Conservation (phyloP, 2,888 invertebrate genomes). For the Cephalotes varians region DNA sequence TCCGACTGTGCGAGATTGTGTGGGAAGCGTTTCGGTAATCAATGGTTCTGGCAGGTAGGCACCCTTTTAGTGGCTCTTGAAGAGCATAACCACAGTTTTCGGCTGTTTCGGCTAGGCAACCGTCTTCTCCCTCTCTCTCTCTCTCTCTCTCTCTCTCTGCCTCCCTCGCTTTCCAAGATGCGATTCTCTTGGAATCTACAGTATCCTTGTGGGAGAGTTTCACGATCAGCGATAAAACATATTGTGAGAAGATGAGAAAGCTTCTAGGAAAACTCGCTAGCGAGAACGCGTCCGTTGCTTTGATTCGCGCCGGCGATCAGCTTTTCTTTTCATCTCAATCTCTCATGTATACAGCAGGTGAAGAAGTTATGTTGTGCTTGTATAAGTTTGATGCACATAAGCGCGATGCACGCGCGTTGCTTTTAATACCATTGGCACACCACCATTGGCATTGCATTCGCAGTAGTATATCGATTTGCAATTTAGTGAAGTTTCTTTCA, state of each 20-base stretch:
- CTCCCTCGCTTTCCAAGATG: constrained; percentile 60
- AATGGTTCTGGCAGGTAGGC: constrained; percentile 85
- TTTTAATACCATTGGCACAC: neutral
- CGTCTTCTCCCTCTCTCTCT: constrained; percentile 23
- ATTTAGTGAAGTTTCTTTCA: neutral
- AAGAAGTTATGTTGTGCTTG: neutral
- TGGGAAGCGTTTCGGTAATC: constrained; percentile 85
- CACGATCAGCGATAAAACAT: constrained; percentile 34
- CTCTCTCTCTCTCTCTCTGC: constrained; percentile 20
- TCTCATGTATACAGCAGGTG: no score
- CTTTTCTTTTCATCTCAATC: constrained; percentile 8
- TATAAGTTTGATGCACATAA: neutral
- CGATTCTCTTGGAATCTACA: constrained; percentile 53
- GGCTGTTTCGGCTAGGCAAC: constrained; percentile 74
- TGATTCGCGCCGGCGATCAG: constrained; percentile 2
- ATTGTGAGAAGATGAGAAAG: constrained; percentile 5
- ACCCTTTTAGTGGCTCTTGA: constrained; percentile 81
- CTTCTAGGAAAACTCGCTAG: constrained; percentile 19
- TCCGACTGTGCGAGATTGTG: constrained; percentile 80
- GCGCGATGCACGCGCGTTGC: neutral
- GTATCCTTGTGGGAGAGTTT: constrained; percentile 52
- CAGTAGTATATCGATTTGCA: neutral
- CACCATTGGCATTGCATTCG: neutral
- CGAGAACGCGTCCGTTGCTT: neutral
- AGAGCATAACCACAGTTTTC: constrained; percentile 79